Conservation (phyloP, 1,140 invertebrate species). For the Sesamia nonagrioides region DNA sequence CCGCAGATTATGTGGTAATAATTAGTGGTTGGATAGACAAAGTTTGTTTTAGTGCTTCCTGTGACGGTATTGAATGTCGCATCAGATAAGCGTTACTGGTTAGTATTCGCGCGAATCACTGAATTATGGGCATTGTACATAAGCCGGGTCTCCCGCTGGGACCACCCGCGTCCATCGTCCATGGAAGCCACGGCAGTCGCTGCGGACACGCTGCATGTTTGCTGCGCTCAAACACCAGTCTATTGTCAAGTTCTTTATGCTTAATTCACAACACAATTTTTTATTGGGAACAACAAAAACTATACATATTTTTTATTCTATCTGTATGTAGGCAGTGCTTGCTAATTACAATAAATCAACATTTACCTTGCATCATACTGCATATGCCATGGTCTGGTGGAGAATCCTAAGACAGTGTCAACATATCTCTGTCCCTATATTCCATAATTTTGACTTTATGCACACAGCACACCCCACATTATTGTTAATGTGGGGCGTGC, state of each 20-base stretch:
- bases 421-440: constrained; percentile 59
- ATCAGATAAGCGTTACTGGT: constrained; percentile 72
- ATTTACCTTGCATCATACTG: constrained; percentile 15
- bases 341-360: constrained; percentile 8
- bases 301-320: not conserved
- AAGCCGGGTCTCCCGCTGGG: constrained; percentile 74
- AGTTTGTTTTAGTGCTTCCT: constrained; percentile 78
- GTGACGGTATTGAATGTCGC: constrained; percentile 74
- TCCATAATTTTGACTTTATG: constrained; percentile 70
- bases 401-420: constrained; percentile 47
- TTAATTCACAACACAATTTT: constrained; percentile 22
- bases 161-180: constrained; percentile 75
- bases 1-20: constrained; percentile 42
- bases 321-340: not conserved
- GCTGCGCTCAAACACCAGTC: constrained; percentile 37
- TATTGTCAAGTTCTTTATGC: constrained; percentile 39
- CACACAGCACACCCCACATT: too few relatives aligned
- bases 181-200: constrained; percentile 58
- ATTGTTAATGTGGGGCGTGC: constrained; percentile 64
- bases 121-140: constrained; percentile 81
- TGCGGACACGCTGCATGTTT: constrained; percentile 37
- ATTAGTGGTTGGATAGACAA: constrained; percentile 63
- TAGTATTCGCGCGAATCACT: constrained; percentile 81
- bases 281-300: not conserved
- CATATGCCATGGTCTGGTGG: constrained; percentile 30